These are phyloP conservation scores for Accipiter fasciatus DNA, from an alignment of 2,797 vertebrate genomes.

Conservation along the genomic window DNA sequence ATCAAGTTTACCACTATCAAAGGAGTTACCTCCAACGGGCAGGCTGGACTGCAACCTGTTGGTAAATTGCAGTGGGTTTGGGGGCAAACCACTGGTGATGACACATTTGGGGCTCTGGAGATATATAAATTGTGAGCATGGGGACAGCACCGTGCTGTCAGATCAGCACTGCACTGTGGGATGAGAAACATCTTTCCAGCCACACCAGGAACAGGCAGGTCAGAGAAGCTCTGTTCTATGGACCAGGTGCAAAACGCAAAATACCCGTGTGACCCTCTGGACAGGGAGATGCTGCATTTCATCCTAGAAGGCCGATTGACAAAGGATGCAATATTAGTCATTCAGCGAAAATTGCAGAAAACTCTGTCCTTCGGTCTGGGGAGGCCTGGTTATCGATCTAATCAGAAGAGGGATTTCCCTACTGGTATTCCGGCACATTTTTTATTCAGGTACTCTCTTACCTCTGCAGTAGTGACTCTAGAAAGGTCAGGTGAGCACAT, in stretches of 20 bases:
- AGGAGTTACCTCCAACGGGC: accelerated
- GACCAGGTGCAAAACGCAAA: neutral
- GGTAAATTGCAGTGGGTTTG: neutral
- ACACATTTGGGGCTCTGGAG: neutral
- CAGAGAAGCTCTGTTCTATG: neutral
- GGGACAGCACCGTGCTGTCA: neutral
- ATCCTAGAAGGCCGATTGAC: neutral
- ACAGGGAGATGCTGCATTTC: neutral
- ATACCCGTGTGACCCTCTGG: accelerated
- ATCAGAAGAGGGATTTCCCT: neutral
- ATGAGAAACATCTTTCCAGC: neutral
- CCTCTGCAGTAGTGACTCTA: neutral
- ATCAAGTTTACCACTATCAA: neutral
- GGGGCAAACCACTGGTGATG: neutral
- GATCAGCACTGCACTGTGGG: neutral
- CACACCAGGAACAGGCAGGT: accelerated
- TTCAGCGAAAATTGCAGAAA: neutral
- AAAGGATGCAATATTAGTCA: neutral
- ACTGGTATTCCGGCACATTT: neutral
- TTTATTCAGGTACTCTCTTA: neutral
- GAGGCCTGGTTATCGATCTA: neutral
- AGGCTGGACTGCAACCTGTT: neutral
- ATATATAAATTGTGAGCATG: neutral
- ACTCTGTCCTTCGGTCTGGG: neutral
- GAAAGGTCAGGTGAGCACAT: neutral